Evolutionary conservation across 2,113 vertebrate species (phyloP), one percentile per base, ranked within the genome.

Genomic region (Zosterops pallidus): DNA sequence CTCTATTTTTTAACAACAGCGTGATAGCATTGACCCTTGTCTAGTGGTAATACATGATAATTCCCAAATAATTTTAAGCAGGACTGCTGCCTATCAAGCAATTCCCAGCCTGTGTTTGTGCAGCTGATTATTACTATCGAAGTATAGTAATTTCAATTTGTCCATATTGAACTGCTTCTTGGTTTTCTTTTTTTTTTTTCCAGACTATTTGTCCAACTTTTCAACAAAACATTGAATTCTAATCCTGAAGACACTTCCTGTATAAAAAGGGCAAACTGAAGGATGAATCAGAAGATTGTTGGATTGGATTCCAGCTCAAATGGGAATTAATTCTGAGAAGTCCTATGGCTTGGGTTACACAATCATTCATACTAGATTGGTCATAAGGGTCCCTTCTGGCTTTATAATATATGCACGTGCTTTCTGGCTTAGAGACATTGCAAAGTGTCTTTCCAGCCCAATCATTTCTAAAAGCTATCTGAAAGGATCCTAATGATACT

Each of bases 131-230:
- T 57, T 57, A 35, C 29, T 79, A 70, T 22, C 28, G 44, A 71
- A 64, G 42, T 63, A 64, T 3, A 59, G 56, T 49, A 9, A 67
- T 55, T 85, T 79, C 24, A 44, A 22, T 41, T 72, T 49, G 26
- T 42, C 64, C 47, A 12, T 68, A 74, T 18, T 94, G 75, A 93
- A 84, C 52, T 53, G 18, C 35, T 80, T 53, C 26, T 86, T 78
- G 9, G 2, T 90, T 69, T 84, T 70, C 8, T 55, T 55, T 12
- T 10, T 60, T 35, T 35, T 41, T 47, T 76, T 75, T 70, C 21
- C 95, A 97, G 95, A 95, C 33, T 95, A 70, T 50, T 94, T 96
- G 91, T 93, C 96, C 92, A 96, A 96, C 79, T 94, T 90, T 29
- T 93, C 96, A 94, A 93, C 95, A 81, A 97, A 96, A 85, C 86